phyloP scores from a whole-genome alignment of 2,888 invertebrate genomes.

The Drosophila nigritarsus region DNA sequence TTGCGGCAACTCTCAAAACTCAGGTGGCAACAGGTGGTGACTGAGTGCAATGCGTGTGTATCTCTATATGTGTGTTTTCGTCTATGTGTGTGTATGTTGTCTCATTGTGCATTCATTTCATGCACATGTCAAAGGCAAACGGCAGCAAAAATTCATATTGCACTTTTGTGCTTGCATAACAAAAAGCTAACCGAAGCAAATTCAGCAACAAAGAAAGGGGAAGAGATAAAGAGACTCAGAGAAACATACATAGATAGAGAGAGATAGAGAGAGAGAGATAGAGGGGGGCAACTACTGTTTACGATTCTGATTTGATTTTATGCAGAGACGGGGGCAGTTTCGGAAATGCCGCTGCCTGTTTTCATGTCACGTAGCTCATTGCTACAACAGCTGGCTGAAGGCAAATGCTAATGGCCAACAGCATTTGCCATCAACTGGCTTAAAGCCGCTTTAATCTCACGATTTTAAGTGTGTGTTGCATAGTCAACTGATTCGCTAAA shows the following conservation, averaged over 20 bases:
- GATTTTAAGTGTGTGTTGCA: constrained; percentile 1
- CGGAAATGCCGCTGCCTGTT: constrained; percentile 35
- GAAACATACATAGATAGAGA: neutral
- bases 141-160: constrained; percentile 64
- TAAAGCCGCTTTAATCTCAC: constrained; percentile 50
- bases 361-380: constrained; percentile 66
- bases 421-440: constrained; percentile 41
- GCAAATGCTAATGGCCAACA: constrained; percentile 54
- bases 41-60: constrained; percentile 11
- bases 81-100: constrained; percentile 18
- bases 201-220: neutral
- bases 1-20: constrained; percentile 18
- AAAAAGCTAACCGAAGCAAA: constrained; percentile 36
- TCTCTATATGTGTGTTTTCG: neutral
- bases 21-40: constrained; percentile 62
- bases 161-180: constrained; percentile 56
- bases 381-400: constrained; percentile 50
- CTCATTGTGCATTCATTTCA: constrained; percentile 74
- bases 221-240: neutral
- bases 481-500: neutral
- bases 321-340: constrained; percentile 26
- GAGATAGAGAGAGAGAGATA: too few relatives aligned
- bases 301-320: constrained; percentile 60
- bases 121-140: constrained; percentile 53
- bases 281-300: constrained; percentile 27